Base-by-base conservation (phyloP, 2,888 invertebrate species). In the Trisateles emortualis region DNA sequence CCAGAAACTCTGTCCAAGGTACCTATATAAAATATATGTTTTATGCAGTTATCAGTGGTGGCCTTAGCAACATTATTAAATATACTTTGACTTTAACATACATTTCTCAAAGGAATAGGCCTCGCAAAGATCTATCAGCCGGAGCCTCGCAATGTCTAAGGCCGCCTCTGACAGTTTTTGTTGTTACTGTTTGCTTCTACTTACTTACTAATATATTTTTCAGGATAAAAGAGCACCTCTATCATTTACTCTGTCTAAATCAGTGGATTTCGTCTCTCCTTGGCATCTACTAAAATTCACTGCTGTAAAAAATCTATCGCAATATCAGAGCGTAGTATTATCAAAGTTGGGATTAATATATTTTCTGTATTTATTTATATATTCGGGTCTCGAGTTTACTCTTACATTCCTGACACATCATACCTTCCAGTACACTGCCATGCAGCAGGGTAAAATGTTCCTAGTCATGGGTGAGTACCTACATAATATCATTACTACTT, bases 391-490 rank as follows among this genome's bases (percentile, higher is more conserved):
- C 52, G 99, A 99, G 89, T 99, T 99, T 83, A 99, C 99, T 0
- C 93, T 99, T 29, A 98, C 99, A 47, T 99, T 99, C 92, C 94
- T 99, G 41, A 98, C 98, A 48, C 99, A 99, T 91, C 96, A 98
- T 76, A 95, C 96, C 32, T 99, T 99, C 84, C 94, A 96, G 45
- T 99, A 97, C 84, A 96, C 96, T 49, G 97, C 98, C 39, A 97
- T 98, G 96, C 97, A 99, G 86, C 99, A 99, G 90, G 99, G 99
- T 4, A 97, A 97, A 94, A 98, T 99, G 98, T 99, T 99, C 86
- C 95, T 99, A 74, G 96, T 96, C 49, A 97, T 98, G 76, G 99
- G 99, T 88, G 83, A 88, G 83, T 82, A 43, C 48, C n/a, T n/a
- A n/a, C n/a, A n/a, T 0, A 5, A 17, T 17, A 9, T 3, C 10